phyloP scores from a whole-genome alignment of 2,888 invertebrate genomes.

The Portevinia maculata region DNA sequence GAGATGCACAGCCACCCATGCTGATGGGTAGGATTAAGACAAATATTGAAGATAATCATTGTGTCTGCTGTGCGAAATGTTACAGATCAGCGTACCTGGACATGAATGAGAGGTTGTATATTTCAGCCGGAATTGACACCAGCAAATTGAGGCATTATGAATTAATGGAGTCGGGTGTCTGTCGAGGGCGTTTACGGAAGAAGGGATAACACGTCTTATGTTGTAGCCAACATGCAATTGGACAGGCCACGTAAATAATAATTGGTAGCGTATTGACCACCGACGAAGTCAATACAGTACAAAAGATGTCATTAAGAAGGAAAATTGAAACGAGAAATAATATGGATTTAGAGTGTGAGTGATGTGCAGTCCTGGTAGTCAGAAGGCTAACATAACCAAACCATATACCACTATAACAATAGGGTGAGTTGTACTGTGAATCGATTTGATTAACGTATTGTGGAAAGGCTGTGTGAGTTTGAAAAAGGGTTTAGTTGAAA shows the following conservation, averaged over 20 bases:
- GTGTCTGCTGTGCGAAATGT: conserved; percentile 49
- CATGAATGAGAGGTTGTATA: conserved; percentile 17
- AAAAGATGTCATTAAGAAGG: too few relatives aligned
- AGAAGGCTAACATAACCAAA: too few relatives aligned
- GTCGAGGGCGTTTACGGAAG: conserved; percentile 66
- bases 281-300: conserved; percentile 13
- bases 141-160: conserved; percentile 51
- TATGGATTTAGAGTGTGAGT: too few relatives aligned
- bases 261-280: conserved; percentile 32
- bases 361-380: too few relatives aligned
- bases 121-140: conserved; percentile 57
- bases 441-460: too few relatives aligned
- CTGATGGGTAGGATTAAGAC: conserved; percentile 52
- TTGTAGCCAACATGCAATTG: conserved; percentile 43
- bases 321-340: too few relatives aligned
- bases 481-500: too few relatives aligned
- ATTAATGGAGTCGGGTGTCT: conserved; percentile 41
- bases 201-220: conserved; percentile 45
- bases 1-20: conserved; percentile 52
- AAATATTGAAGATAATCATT: conserved; percentile 53
- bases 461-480: too few relatives aligned
- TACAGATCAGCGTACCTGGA: conserved; percentile 58
- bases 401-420: too few relatives aligned
- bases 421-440: too few relatives aligned
- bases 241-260: conserved; percentile 34